These are phyloP conservation scores for Thaumetopoea pityocampa DNA, from an alignment of 1,140 invertebrate species.

Conservation along the genomic window DNA sequence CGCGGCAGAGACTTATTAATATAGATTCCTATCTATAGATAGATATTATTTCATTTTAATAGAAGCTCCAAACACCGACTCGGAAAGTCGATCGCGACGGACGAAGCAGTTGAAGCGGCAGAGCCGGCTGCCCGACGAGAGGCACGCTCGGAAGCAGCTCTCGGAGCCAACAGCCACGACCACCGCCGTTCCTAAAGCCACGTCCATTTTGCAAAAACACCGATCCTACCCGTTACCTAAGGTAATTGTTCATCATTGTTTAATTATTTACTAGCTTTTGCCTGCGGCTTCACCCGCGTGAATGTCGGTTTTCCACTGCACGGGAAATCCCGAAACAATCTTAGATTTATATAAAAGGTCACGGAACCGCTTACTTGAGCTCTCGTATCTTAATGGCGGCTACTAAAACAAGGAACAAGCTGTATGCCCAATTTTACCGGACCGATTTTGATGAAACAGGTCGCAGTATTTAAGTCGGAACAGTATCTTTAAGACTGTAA, in stretches of 20 bases:
- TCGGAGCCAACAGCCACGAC: conserved; percentile 48
- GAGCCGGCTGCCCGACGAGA: conserved; percentile 49
- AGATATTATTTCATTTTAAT: neutral
- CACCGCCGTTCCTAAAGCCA: conserved; percentile 20
- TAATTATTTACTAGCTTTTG: neutral
- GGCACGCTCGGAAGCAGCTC: conserved; percentile 38
- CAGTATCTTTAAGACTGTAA: too few species aligned
- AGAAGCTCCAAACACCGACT: conserved; percentile 17
- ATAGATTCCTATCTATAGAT: neutral
- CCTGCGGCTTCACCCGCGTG: too few species aligned
- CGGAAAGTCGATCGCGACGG: conserved; percentile 44
- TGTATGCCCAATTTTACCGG: too few species aligned
- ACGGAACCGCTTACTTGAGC: too few species aligned
- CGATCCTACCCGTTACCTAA: conserved; percentile 47
- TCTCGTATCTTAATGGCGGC: too few species aligned
- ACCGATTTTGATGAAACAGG: too few species aligned
- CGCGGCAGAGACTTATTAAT: too few species aligned
- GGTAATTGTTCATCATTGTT: conserved; percentile 23
- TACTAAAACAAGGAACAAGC: too few species aligned
- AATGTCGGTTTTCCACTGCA: too few species aligned
- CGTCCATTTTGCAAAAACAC: conserved; percentile 47
- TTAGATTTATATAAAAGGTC: too few species aligned
- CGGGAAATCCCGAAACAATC: too few species aligned
- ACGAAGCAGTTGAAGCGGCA: conserved; percentile 56
- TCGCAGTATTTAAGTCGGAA: too few species aligned